Conservation (phyloP, 2,113 vertebrate species). For the Ceratotherium simum region DNA sequence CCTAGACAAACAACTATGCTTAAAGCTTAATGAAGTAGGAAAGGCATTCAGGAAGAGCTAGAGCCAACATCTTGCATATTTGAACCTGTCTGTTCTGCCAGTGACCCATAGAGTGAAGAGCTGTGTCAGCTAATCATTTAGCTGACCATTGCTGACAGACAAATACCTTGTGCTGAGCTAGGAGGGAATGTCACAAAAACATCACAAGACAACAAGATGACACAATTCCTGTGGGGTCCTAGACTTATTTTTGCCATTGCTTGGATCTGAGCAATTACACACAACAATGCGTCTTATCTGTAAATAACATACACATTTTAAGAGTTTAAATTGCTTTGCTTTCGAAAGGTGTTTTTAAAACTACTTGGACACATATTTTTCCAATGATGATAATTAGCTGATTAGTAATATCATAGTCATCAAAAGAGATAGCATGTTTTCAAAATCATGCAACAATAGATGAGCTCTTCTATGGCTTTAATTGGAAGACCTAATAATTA, state of each 20-base stretch:
- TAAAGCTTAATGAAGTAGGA: slow-evolving; percentile 78
- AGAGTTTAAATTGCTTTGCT: slow-evolving; percentile 64
- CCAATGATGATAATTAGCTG: slow-evolving; percentile 78
- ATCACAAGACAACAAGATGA: slow-evolving; percentile 44
- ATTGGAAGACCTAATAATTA: slow-evolving; percentile 86
- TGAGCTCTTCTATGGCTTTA: slow-evolving; percentile 70
- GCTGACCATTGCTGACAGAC: slow-evolving; percentile 84
- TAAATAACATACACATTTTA: slow-evolving; percentile 45
- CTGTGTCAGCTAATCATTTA: slow-evolving; percentile 85
- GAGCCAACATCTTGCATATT: slow-evolving; percentile 84
- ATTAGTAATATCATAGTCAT: slow-evolving; percentile 82
- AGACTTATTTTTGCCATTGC: background rate
- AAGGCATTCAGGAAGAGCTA: slow-evolving; percentile 81
- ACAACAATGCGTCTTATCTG: background rate
- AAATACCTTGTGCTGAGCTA: slow-evolving; percentile 79
- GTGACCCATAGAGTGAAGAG: slow-evolving; percentile 85
- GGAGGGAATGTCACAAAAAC: slow-evolving; percentile 74
- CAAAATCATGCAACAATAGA: slow-evolving; percentile 80
- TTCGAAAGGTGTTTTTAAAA: slow-evolving; percentile 72
- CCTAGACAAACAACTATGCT: slow-evolving; percentile 56
- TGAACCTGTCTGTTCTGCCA: slow-evolving; percentile 87
- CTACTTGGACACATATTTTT: slow-evolving; percentile 77
- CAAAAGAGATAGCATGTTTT: slow-evolving; percentile 78
- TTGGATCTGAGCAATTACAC: background rate
- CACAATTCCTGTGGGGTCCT: background rate